A percentile compares a stretch with the other conserved stretches of the same genome.
phyloP scores from a whole-genome alignment of 1,140 invertebrate species.

The Diabrotica undecimpunctata region DNA sequence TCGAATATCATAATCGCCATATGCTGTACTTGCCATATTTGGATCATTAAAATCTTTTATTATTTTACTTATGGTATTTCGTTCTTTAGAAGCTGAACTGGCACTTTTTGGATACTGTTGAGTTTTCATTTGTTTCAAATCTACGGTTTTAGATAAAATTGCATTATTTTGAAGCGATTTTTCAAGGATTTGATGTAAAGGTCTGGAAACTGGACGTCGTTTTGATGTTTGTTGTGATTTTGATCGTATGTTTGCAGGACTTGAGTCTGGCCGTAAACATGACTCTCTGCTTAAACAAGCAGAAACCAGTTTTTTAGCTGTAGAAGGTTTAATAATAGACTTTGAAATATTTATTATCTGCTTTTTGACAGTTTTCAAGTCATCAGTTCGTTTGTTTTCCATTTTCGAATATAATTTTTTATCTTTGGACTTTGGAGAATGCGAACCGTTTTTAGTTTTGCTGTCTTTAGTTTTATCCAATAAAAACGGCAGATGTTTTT shows the following conservation, averaged over 20 bases:
- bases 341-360: not conserved
- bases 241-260: not conserved
- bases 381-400: not conserved
- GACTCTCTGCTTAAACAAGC: not conserved
- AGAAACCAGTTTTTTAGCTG: not conserved
- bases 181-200: constrained; percentile 4
- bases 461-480: not conserved
- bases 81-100: no score
- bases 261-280: not conserved
- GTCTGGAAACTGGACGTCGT: constrained; percentile 5
- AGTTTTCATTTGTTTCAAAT: no score
- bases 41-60: not conserved
- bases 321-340: not conserved
- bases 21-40: not conserved
- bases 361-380: not conserved
- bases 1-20: constrained; percentile 8
- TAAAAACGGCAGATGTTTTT: not conserved
- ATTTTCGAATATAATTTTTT: not conserved
- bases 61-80: no score
- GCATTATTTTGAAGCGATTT: not conserved
- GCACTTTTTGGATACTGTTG: no score
- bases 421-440: not conserved
- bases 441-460: not conserved
- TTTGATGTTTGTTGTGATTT: not conserved
- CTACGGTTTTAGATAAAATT: no score